Evolutionary conservation across 2,888 invertebrate genomes (phyloP).

Genomic region (Pyrrhosoma nymphula): DNA sequence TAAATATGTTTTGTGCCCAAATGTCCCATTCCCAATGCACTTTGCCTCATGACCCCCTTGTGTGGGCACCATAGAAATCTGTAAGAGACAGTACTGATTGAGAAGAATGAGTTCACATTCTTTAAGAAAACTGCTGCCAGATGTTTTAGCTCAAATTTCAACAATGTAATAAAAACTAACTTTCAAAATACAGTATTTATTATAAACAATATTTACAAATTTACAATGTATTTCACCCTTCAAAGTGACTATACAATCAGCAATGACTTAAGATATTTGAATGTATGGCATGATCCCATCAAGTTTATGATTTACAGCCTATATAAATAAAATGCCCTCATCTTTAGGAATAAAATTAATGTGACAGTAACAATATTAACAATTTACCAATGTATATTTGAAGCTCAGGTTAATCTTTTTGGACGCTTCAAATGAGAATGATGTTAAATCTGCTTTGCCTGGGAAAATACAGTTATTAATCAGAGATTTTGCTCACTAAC

Average conservation of each 20-base stretch:
- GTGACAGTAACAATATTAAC: slow-evolving; percentile 10
- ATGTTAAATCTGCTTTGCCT: slow-evolving; percentile 50
- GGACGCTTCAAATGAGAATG: slow-evolving; percentile 22
- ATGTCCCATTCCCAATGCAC: no score
- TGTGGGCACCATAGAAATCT: no score
- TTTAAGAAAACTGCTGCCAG: no score
- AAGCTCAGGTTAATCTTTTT: not conserved
- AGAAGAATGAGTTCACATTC: no score
- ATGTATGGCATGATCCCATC: slow-evolving; percentile 64
- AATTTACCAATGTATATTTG: slow-evolving; percentile 29
- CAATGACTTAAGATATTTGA: slow-evolving; percentile 62
- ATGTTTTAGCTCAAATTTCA: not conserved
- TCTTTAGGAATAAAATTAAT: slow-evolving; percentile 27
- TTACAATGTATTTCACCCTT: slow-evolving; percentile 62
- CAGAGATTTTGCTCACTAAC: slow-evolving; percentile 9
- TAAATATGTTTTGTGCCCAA: no score
- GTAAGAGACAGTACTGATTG: no score
- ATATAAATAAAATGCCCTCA: slow-evolving; percentile 60
- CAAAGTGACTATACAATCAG: slow-evolving; percentile 61
- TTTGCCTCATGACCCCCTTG: no score
- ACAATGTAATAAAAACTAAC: not conserved
- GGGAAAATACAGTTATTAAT: slow-evolving; percentile 11
- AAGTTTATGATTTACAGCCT: slow-evolving; percentile 51
- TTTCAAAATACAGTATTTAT: slow-evolving; percentile 64
- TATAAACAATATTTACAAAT: slow-evolving; percentile 67